These are phyloP conservation scores for Cosmia pyralina DNA, from an alignment of 2,888 invertebrate species.

Conservation along the genomic window DNA sequence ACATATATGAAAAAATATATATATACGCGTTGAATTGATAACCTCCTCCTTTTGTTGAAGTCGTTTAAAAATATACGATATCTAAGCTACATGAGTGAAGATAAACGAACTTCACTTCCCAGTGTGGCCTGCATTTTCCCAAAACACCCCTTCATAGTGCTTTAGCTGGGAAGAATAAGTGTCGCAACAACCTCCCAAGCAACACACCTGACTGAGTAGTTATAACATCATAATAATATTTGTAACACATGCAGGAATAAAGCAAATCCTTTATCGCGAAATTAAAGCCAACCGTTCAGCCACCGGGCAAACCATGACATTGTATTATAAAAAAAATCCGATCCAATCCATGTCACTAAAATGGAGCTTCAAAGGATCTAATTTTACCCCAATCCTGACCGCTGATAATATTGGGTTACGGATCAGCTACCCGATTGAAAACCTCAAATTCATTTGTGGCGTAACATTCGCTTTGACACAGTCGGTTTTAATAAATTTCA, in stretches of 20 bases:
- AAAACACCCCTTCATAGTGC: too few relatives aligned
- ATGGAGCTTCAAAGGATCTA: slow-evolving; percentile 5
- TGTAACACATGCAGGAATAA: background rate
- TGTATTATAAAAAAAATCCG: background rate
- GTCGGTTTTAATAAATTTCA: slow-evolving; percentile 7
- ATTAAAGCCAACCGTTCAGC: background rate
- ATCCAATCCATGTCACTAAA: background rate
- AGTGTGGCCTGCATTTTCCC: too few relatives aligned
- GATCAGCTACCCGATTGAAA: slow-evolving; percentile 20
- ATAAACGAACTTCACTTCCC: too few relatives aligned
- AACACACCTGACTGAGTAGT: too few relatives aligned
- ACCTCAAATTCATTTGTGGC: slow-evolving; percentile 21
- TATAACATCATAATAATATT: background rate
- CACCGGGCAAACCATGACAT: background rate
- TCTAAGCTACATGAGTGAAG: too few relatives aligned
- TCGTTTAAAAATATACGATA: too few relatives aligned
- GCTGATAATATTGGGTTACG: slow-evolving; percentile 6
- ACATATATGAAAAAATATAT: too few relatives aligned
- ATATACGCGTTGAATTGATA: too few relatives aligned
- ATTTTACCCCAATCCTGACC: slow-evolving; percentile 7
- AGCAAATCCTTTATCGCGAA: background rate
- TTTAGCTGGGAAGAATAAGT: too few relatives aligned
- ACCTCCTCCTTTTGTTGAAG: too few relatives aligned
- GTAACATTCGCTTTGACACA: slow-evolving; percentile 19
- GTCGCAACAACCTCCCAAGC: too few relatives aligned